These are phyloP conservation scores for Eupithecia subfuscata DNA, from an alignment of 2,888 invertebrate genomes.

Conservation along the genomic window DNA sequence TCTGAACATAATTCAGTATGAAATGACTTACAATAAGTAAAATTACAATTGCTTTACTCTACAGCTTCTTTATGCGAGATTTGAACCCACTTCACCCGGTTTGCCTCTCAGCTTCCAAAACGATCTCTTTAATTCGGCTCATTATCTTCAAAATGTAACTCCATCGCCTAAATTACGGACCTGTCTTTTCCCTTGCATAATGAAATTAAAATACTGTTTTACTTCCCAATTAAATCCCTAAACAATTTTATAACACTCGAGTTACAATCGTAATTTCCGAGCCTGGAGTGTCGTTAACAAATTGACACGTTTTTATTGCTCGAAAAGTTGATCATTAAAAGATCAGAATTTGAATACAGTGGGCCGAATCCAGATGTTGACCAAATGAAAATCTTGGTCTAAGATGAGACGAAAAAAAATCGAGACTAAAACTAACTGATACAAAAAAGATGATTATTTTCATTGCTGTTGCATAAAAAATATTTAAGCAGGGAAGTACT, in stretches of 20 bases:
- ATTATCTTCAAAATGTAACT: slow-evolving; percentile 43
- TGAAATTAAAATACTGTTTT: slow-evolving; percentile 29
- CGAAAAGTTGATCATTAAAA: slow-evolving; percentile 61
- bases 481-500: not conserved
- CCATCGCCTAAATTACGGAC: slow-evolving; percentile 6
- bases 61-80: not conserved
- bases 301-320: slow-evolving; percentile 67
- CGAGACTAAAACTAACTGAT: no score
- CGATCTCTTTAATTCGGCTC: slow-evolving; percentile 29
- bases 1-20: no score
- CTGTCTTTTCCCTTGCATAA: slow-evolving; percentile 21
- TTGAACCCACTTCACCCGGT: slow-evolving; percentile 1
- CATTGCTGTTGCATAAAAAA: not conserved
- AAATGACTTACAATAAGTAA: not conserved
- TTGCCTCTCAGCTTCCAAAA: not conserved
- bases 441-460: not conserved
- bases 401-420: no score
- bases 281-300: slow-evolving; percentile 59
- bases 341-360: slow-evolving; percentile 50
- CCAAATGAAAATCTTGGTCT: not conserved
- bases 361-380: slow-evolving; percentile 5
- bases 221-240: slow-evolving; percentile 48
- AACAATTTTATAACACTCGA: slow-evolving; percentile 47
- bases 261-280: slow-evolving; percentile 53
- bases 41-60: not conserved